Base-by-base conservation (phyloP, 2,888 invertebrate genomes). In the Endotricha flammealis region DNA sequence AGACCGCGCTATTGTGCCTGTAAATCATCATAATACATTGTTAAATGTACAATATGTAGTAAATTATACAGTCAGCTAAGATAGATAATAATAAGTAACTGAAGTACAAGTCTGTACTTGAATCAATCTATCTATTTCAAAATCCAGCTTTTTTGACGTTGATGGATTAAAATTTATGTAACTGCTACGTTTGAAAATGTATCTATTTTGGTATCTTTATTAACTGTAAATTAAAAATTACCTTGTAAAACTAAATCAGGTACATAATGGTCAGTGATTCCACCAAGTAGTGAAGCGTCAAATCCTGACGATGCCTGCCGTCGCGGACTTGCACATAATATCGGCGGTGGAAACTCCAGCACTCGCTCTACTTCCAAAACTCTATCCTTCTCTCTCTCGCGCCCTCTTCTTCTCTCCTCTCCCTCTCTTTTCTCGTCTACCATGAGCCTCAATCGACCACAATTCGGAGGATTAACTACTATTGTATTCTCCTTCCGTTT, bases 201-300 rank as follows among this genome's bases (percentile, higher is more conserved):
- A n/a, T n/a, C n/a, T n/a, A n/a, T n/a, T n/a, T n/a, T n/a, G n/a
- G n/a, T n/a, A n/a, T n/a, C n/a, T n/a, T n/a, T n/a, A n/a, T n/a
- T n/a, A n/a, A n/a, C n/a, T n/a, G n/a, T n/a, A 10, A 24, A 10
- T 10, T 32, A 9, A 30, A 35, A 29, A 7, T 68, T 41, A 80
- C 90, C 92, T 86, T 95, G 95, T 57, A 94, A 83, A 44, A 93
- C 90, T 89, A 94, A 90, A 82, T 92, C 91, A 56, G 93, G 89
- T 65, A 92, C 88, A 68, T 92, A 93, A 57, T 90, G 90, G 59
- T 91, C 90, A 38, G 88, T 88, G 31, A 91, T 74, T 29, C 89
- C 90, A 13, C 91, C 88, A 45, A 92, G 82, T 37, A 92, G 64
- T 13, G 91, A 90, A 3, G 82, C 83, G 36, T 90, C 88, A 55